Base-by-base conservation (phyloP, 2,797 vertebrate species). In the Caiman crocodilus region DNA sequence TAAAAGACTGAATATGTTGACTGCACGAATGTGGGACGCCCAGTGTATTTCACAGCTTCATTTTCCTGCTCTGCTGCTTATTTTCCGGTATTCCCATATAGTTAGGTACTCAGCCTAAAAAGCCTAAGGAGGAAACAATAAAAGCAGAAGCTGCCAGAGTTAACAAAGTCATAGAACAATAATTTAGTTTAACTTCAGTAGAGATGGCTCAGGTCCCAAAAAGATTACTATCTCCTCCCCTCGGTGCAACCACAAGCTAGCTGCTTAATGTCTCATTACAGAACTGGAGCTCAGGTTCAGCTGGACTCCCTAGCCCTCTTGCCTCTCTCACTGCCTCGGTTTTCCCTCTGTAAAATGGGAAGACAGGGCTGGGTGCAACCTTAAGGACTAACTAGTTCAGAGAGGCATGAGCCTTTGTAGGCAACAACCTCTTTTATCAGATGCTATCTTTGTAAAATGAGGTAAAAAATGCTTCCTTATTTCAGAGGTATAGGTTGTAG, bases 51-150 rank as follows among this genome's bases (percentile, higher is more conserved):
- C 14, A 28, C 16, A 79, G 18, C 8, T 20, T 16, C 0, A n/a
- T 89, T 90, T 89, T 61, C 50, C 80, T 56, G 92, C 80, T 82
- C 12, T 85, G 55, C 14, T 23, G 67, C 17, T 78, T 94, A 16
- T 86, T 74, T 85, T 63, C 64, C 32, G 6, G 93, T 30, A 3
- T 16, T 61, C 7, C 23, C 15, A 82, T 57, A 73, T 73, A 86
- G 73, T 3, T 5, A 86, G 82, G 1, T 11, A 17, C 60, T 1
- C 0, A 73, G 85, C 60, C 0, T 1, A 56, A 58, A 89, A 88
- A 92, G 0, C 28, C 5, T 28, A 15, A 18, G 26, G 59, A 61
- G 28, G 32, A 67, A 79, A 88, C 5, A 79, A 88, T 6, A n/a
- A 13, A 81, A 85, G 60, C 3, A 82, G 28, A 60, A 78, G 13